phyloP scores from a whole-genome alignment of 1,140 invertebrate genomes.

The Colletes latitarsis region DNA sequence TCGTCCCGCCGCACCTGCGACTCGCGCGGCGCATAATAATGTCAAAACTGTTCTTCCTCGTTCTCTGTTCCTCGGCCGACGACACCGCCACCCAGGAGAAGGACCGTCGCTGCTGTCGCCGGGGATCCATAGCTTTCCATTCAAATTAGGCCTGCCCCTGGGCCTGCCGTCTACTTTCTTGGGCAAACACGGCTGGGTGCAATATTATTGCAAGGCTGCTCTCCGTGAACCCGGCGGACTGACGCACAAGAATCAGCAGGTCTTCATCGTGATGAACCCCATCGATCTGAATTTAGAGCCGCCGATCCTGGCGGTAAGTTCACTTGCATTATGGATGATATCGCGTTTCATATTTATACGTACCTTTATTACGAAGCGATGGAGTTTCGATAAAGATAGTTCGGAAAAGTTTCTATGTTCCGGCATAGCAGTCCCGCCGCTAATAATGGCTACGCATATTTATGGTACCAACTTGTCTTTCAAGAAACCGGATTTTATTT shows the following conservation, averaged over 20 bases:
- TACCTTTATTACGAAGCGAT: background rate
- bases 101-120: conserved; percentile 93
- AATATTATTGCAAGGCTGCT: conserved; percentile 96
- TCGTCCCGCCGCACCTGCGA: conserved; percentile 13
- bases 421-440: background rate
- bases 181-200: conserved; percentile 97
- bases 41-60: conserved; percentile 33
- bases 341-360: background rate
- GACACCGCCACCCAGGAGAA: conserved; percentile 83
- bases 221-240: conserved; percentile 93
- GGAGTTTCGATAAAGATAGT: background rate
- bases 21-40: conserved; percentile 28
- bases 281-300: conserved; percentile 96
- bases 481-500: background rate
- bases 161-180: conserved; percentile 96
- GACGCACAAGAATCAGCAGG: conserved; percentile 97
- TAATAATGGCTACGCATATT: background rate
- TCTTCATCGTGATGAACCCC: conserved; percentile 98
- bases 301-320: conserved; percentile 91
- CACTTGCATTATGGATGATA: conserved; percentile 4
- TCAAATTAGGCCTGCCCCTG: conserved; percentile 94
- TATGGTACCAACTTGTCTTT: too few relatives aligned
- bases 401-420: background rate
- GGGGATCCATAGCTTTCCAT: conserved; percentile 97
- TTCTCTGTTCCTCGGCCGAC: conserved; percentile 14